phyloP scores from a whole-genome alignment of 2,113 vertebrate species.

The Marmota flaviventris region DNA sequence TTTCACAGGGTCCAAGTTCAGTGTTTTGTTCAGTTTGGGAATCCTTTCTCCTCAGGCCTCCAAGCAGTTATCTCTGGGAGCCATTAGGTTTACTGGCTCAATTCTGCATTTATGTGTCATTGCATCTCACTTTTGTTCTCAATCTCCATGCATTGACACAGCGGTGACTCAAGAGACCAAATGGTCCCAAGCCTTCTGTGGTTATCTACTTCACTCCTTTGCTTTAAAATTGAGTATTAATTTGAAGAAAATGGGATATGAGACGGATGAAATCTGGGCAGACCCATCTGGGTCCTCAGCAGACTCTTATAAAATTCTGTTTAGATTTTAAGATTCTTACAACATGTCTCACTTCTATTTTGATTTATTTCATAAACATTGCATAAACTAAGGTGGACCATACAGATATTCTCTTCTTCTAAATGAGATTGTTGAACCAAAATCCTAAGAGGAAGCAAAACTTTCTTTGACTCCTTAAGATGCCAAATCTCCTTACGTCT shows the following conservation, averaged over 20 bases:
- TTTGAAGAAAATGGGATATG: neutral
- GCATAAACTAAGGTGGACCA: neutral
- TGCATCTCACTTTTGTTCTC: neutral
- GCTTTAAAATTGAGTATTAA: neutral
- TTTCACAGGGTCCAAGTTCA: neutral
- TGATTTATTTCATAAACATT: slow-evolving; percentile 35
- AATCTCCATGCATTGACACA: neutral
- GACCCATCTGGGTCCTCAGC: neutral
- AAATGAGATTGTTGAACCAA: neutral
- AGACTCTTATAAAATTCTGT: slow-evolving; percentile 18
- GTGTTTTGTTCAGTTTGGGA: neutral
- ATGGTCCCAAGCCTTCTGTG: neutral
- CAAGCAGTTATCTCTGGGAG: neutral
- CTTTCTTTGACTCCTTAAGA: neutral
- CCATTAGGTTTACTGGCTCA: neutral
- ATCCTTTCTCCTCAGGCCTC: neutral
- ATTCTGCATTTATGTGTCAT: neutral
- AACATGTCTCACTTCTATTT: slow-evolving; percentile 1
- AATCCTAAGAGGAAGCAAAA: slow-evolving; percentile 20
- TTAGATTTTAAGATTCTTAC: neutral
- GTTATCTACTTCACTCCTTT: neutral
- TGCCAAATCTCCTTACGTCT: slow-evolving; percentile 17
- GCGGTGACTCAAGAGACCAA: neutral
- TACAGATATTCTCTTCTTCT: neutral
- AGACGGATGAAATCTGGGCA: neutral